phyloP scores from a whole-genome alignment of 2,888 invertebrate species.

The Ectobius pallidus region DNA sequence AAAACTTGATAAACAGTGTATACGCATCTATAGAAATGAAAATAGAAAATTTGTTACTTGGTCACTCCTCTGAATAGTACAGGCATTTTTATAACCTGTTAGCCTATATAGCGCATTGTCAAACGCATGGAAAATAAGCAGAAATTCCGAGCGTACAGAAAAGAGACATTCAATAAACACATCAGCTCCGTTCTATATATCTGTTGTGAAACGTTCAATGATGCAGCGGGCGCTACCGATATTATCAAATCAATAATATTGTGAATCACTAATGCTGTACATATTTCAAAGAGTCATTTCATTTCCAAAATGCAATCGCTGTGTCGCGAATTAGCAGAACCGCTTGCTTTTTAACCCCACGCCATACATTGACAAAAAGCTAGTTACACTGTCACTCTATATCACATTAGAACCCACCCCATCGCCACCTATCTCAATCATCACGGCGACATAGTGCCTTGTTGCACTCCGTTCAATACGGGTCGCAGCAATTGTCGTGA shows the following conservation, averaged over 20 bases:
- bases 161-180: neutral
- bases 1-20: too few relatives aligned
- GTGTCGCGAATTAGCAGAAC: neutral
- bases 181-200: neutral
- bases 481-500: neutral
- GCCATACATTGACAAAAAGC: neutral
- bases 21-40: too few relatives aligned
- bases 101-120: too few relatives aligned
- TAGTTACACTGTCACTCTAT: neutral
- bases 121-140: too few relatives aligned
- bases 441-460: neutral
- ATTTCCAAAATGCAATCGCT: neutral
- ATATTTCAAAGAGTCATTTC: constrained; percentile 1
- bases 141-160: too few relatives aligned
- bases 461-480: neutral
- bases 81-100: too few relatives aligned
- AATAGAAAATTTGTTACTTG: too few relatives aligned
- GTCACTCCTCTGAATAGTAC: too few relatives aligned
- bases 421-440: neutral
- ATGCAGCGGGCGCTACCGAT: neutral
- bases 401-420: too few relatives aligned
- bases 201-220: neutral
- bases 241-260: neutral
- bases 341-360: neutral
- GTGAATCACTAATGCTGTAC: neutral